These are phyloP conservation scores for Penaeus japonicus DNA, from an alignment of 1,140 invertebrate genomes.

Conservation along the genomic window DNA sequence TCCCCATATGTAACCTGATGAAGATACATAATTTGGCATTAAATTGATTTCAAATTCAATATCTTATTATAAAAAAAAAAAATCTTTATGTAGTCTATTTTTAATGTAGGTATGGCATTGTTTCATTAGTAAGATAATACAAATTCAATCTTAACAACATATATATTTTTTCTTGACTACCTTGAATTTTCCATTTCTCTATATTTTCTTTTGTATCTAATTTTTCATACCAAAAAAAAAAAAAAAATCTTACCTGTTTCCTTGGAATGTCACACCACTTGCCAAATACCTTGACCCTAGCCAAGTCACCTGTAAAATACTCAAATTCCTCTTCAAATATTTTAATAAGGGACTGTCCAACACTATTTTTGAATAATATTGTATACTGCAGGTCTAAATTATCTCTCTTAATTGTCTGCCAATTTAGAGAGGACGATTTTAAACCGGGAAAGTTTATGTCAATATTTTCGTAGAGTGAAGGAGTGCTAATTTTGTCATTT, in stretches of 20 bases:
- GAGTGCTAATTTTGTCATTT: no score
- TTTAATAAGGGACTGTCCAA: conserved; percentile 65
- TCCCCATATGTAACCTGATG: conserved; percentile 73
- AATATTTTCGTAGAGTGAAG: background rate
- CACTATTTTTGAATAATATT: conserved; percentile 62
- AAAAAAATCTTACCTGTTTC: conserved; percentile 68
- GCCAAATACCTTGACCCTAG: conserved; percentile 73
- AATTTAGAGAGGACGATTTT: conserved; percentile 56
- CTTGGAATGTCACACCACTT: conserved; percentile 75
- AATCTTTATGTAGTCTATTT: no score
- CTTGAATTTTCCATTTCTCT: background rate
- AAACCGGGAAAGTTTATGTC: background rate
- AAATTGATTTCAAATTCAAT: background rate
- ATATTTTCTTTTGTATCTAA: background rate
- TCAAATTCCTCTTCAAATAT: conserved; percentile 68
- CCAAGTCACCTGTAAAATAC: conserved; percentile 71
- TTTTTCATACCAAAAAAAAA: background rate
- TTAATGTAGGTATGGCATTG: no score
- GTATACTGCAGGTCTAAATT: conserved; percentile 69
- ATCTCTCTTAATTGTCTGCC: conserved; percentile 66
- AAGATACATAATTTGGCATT: conserved; percentile 39
- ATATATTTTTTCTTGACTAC: background rate
- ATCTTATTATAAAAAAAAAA: no score
- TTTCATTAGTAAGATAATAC: background rate
- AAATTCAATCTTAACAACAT: background rate